Conservation (phyloP, 2,113 vertebrate genomes). For the Platichthys flesus region DNA sequence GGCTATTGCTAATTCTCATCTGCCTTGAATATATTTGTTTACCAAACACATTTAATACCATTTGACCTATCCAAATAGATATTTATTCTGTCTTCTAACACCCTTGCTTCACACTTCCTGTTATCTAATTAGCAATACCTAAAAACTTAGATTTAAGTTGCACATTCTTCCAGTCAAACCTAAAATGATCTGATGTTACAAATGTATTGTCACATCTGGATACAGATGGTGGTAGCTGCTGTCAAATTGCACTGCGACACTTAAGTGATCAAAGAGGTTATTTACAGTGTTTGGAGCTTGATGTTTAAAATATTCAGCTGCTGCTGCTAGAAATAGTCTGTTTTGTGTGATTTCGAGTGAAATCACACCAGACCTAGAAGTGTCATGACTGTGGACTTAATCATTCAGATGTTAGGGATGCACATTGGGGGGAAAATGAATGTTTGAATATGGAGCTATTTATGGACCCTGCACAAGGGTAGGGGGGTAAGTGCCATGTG, state of each 20-base stretch:
- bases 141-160: too few species aligned
- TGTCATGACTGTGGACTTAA: slow-evolving; percentile 5
- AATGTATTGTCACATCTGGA: not conserved
- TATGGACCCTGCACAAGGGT: slow-evolving; percentile 41
- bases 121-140: too few species aligned
- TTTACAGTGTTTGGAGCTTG: not conserved
- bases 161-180: too few species aligned
- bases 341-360: slow-evolving; percentile 15
- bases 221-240: not conserved
- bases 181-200: not conserved
- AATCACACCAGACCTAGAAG: slow-evolving; percentile 8
- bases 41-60: too few species aligned
- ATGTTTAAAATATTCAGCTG: slow-evolving; percentile 15
- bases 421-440: slow-evolving; percentile 17
- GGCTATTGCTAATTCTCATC: too few species aligned
- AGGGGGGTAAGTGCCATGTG: too few species aligned
- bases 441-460: slow-evolving; percentile 61
- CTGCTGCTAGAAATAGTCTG: not conserved
- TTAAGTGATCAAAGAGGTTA: not conserved
- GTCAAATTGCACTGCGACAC: not conserved
- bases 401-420: slow-evolving; percentile 32
- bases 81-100: too few species aligned
- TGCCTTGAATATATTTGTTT: too few species aligned
- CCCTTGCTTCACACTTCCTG: too few species aligned
- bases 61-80: too few species aligned